Evolutionary conservation across 2,113 vertebrate genomes (phyloP), one percentile per base, ranked within the genome.

Genomic region (Lipophrys pholis): DNA sequence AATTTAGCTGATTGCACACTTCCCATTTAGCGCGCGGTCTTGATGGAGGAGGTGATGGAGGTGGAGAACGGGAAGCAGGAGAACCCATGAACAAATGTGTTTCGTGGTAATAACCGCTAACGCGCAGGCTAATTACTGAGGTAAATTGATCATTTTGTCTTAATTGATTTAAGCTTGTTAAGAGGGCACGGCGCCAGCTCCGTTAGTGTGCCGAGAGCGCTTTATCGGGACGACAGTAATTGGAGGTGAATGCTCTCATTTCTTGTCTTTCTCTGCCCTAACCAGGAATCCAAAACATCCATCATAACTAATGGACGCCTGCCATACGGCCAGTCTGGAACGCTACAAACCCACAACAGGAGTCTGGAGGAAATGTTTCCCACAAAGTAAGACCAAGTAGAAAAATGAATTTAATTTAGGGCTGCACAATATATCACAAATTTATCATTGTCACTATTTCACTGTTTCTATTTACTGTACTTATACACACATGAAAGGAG

Each of bases 121-220:
- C 83, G 77, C 16, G 2, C 8, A 11, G 58, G 75, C 83, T 91
- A 91, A 91, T 91, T 89, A 87, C 70, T 62, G 55, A 14, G 63
- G 85, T 82, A 83, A 90, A 90, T 84, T 83, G 90, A 91, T 88
- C 64, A 81, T 87, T 90, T 81, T 67, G 78, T 75, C 78, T 76
- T 88, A 90, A 91, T 88, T 90, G 90, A 90, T 89, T 87, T 69
- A 80, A 70, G 86, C 86, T 83, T 69, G 81, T 86, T 88, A 69
- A 78, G 80, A 75, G 83, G 85, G 84, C 81, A 71, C 30, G 6
- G 17, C 11, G 62, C 78, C 77, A 81, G 75, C 63, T 73, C 81
- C 17, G 52, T 82, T 70, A 73, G 63, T 17, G 11, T 7, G 70
- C 60, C 50, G 1, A 62, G 69, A 87, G 79, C 77, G 54, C 78